Evolutionary conservation across 2,888 invertebrate species (phyloP).

Genomic region (Deroplatys truncata): DNA sequence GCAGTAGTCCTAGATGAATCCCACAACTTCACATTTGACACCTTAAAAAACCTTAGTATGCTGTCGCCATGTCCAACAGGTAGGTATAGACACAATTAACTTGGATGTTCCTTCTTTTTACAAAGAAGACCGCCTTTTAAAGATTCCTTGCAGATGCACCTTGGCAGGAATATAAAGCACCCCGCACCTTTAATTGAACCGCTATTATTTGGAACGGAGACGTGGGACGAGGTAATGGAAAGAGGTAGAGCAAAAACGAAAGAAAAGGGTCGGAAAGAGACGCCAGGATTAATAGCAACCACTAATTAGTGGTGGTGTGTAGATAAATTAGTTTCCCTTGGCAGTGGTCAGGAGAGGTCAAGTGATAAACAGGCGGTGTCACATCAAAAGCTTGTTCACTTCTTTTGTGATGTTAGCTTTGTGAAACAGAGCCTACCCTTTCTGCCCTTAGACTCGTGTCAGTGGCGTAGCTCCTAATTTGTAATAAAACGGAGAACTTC

Average conservation of each 20-base stretch:
- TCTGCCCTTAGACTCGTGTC: neutral
- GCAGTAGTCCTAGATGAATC: no score
- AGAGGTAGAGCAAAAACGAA: neutral
- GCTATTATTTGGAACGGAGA: neutral
- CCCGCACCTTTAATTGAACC: neutral
- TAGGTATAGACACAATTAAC: neutral
- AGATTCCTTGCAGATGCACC: neutral
- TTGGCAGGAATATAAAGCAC: neutral
- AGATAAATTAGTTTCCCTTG: neutral
- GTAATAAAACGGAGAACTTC: no score
- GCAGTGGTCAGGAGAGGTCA: neutral
- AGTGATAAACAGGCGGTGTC: neutral
- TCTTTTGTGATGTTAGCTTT: neutral
- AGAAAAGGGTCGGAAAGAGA: neutral
- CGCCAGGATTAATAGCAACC: neutral
- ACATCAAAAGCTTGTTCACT: neutral
- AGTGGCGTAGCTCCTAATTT: neutral
- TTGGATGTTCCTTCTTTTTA: neutral
- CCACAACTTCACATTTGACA: no score
- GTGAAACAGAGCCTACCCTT: neutral
- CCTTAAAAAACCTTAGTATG: no score
- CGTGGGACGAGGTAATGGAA: neutral
- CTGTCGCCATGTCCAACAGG: neutral
- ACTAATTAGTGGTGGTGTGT: neutral
- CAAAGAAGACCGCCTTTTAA: no score